Evolutionary conservation across 2,113 vertebrate genomes (phyloP), one percentile per base, ranked within the genome.

Genomic region (Morphnarchus princeps): DNA sequence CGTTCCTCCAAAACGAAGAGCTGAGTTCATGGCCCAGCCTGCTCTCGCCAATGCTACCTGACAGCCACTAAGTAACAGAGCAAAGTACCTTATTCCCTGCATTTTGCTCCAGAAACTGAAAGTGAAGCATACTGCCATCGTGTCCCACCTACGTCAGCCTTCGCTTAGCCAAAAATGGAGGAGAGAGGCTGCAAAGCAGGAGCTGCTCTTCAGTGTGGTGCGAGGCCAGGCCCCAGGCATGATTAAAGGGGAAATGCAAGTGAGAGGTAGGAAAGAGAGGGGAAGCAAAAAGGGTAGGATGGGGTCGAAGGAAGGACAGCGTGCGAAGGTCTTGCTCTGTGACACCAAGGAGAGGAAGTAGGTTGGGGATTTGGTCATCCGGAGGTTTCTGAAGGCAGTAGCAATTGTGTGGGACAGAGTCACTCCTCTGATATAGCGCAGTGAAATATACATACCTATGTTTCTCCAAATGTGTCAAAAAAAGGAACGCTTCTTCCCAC

Each of bases 91-190:
- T 9, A 20, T 65, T 76, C 42, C 57, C 42, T 59, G 61, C 17
- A 9, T 32, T 72, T 63, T 42, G 21, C 52, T 67, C 71, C 63
- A 38, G 74, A 54, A 90, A 25, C 55, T 11, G 25, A 7, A 54
- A 16, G 49, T 42, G 55, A 67, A 47, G 14, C 0, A 0, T 24
- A 3, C 50, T 74, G 50, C 50, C 3, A 0, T 34, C 0, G 0
- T 21, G 45, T 34, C 21, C 74, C 29, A 24, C 21, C 9, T 57
- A 1, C 0, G 1, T 38, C 38, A 36, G 66, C 66, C 34, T 66
- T 50, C 24, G 2, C 25, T 67, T 16, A 6, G 47, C 47, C 43
- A 38, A 18, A 52, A 76, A 16, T 4, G 16, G 24, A 36, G 0
- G 6, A 26, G 62, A n/a, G 17, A 20, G 36, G 40, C 67, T 73